Evolutionary conservation across 1,140 invertebrate genomes (phyloP).

Genomic region (Drosophila sp.): DNA sequence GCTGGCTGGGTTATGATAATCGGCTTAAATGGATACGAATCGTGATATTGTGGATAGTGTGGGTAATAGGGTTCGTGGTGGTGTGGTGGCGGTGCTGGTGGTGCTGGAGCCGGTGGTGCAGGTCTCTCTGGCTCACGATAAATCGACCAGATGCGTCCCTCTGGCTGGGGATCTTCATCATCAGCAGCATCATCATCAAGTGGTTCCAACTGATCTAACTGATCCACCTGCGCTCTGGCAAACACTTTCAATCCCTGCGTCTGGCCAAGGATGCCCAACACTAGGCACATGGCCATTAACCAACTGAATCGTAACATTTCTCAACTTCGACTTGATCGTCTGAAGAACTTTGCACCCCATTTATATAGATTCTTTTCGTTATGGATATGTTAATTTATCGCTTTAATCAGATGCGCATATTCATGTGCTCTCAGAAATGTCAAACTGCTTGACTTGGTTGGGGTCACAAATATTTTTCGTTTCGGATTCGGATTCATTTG

Average conservation of each 20-base stretch:
- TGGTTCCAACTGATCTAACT: background rate
- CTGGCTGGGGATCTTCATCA: constrained; percentile 24
- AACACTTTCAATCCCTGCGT: constrained; percentile 7
- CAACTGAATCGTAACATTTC: background rate
- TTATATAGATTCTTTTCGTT: constrained; percentile 13
- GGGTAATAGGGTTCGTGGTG: background rate
- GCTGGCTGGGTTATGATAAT: background rate
- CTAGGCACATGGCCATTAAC: background rate
- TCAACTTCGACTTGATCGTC: background rate
- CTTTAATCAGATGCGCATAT: constrained; percentile 15
- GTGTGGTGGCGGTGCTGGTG: background rate
- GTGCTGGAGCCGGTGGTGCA: background rate
- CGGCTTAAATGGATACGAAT: background rate
- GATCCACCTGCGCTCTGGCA: background rate
- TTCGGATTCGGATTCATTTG: background rate
- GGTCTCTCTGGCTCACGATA: constrained; percentile 22
- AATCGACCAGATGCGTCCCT: constrained; percentile 34
- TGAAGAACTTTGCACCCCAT: background rate
- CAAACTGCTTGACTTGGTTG: background rate
- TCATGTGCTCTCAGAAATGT: constrained; percentile 13
- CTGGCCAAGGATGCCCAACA: constrained; percentile 12
- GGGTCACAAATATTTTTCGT: background rate
- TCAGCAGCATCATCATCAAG: background rate
- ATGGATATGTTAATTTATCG: constrained; percentile 1
- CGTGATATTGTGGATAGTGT: background rate